These are phyloP conservation scores for Coenonympha glycerion DNA, from an alignment of 2,888 invertebrate genomes.

Conservation along the genomic window DNA sequence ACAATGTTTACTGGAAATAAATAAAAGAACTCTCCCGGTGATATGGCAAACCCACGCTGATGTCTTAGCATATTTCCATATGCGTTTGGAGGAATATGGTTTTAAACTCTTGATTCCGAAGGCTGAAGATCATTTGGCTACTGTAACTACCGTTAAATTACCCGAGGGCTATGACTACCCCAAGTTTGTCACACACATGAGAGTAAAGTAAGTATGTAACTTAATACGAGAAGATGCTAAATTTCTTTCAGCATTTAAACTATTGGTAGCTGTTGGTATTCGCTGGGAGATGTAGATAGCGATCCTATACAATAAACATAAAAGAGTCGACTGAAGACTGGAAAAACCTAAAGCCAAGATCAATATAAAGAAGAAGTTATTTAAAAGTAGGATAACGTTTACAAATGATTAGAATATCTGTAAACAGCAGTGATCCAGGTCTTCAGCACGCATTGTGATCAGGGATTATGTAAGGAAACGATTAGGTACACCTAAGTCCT, in stretches of 20 bases:
- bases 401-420: too few relatives aligned
- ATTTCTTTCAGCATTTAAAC: slow-evolving; percentile 44
- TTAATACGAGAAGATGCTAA: too few relatives aligned
- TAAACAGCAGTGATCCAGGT: too few relatives aligned
- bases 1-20: slow-evolving; percentile 83
- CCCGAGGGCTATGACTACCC: slow-evolving; percentile 54
- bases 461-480: too few relatives aligned
- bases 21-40: slow-evolving; percentile 81
- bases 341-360: too few relatives aligned
- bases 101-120: slow-evolving; percentile 82
- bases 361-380: too few relatives aligned
- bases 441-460: too few relatives aligned
- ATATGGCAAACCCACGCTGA: slow-evolving; percentile 83
- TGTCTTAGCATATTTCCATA: slow-evolving; percentile 80
- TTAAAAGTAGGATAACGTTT: too few relatives aligned
- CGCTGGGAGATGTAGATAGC: too few relatives aligned
- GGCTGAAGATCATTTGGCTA: slow-evolving; percentile 67
- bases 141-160: slow-evolving; percentile 56
- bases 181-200: slow-evolving; percentile 49
- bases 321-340: too few relatives aligned
- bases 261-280: slow-evolving; percentile 87
- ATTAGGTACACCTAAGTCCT: too few relatives aligned
- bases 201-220: slow-evolving; percentile 51
- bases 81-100: slow-evolving; percentile 80
- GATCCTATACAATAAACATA: too few relatives aligned